phyloP scores from a whole-genome alignment of 1,140 invertebrate genomes.

The Drosophila neocordata region DNA sequence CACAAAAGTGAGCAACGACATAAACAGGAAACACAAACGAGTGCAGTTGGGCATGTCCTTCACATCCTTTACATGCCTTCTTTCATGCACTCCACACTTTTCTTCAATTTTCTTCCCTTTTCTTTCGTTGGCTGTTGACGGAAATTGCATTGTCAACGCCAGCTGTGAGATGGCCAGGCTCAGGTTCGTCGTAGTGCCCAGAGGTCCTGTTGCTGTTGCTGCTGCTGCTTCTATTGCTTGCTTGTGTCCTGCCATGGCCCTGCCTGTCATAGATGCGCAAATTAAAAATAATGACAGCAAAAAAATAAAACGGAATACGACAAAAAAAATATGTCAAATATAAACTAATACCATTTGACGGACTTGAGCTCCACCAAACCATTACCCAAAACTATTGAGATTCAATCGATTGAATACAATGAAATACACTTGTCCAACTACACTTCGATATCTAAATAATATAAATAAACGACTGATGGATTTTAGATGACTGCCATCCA shows the following conservation, averaged over 20 bases:
- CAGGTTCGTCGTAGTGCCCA: conserved; percentile 16
- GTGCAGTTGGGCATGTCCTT: conserved; percentile 34
- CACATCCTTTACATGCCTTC: conserved; percentile 6
- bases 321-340: not conserved
- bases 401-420: not conserved
- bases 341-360: conserved; percentile 3
- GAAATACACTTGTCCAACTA: not conserved
- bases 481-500: too few species aligned
- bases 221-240: not conserved
- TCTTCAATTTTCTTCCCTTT: conserved; percentile 33
- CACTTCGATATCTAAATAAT: too few species aligned
- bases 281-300: conserved; percentile 72
- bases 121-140: conserved; percentile 57
- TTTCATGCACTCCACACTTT: not conserved
- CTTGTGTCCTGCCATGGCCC: not conserved
- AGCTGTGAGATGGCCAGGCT: conserved; percentile 47
- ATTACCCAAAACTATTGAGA: conserved; percentile 1
- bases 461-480: too few species aligned
- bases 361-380: not conserved
- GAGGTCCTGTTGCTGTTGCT: conserved; percentile 9
- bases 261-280: conserved; percentile 68
- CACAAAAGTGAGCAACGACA: conserved; percentile 40
- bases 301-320: conserved; percentile 7
- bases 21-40: conserved; percentile 51
- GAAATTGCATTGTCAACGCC: conserved; percentile 79